Evolutionary conservation across 2,888 invertebrate species (phyloP).

Genomic region (Harmothoe impar): DNA sequence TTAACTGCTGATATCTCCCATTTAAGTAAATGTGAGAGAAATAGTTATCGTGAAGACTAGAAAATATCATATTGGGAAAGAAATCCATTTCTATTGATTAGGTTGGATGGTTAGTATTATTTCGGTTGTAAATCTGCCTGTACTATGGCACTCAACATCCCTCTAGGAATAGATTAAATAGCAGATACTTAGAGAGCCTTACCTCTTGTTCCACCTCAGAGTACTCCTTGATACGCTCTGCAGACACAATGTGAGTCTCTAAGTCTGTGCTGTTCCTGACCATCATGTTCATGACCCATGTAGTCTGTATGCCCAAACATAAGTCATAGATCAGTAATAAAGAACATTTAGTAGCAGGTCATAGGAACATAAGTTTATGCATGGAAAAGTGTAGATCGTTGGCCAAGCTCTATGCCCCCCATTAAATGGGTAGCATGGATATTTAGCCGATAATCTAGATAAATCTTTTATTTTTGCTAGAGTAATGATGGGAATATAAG

Average conservation of each 20-base stretch:
- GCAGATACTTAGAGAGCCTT: no score
- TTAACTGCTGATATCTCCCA: not conserved
- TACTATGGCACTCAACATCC: not conserved
- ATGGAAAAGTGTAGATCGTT: no score
- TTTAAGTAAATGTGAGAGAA: not conserved
- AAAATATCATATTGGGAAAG: not conserved
- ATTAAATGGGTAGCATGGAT: no score
- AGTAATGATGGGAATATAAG: no score
- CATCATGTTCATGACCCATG: constrained; percentile 45
- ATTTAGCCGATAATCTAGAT: no score
- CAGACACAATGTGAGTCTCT: constrained; percentile 58
- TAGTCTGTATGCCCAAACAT: constrained; percentile 17
- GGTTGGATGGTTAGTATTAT: not conserved
- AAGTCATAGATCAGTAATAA: no score
- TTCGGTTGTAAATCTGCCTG: not conserved
- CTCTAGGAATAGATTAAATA: no score
- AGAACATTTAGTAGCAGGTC: no score
- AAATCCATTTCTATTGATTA: no score
- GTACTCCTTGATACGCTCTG: constrained; percentile 61
- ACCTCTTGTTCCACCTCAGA: constrained; percentile 55
- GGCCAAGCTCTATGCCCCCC: no score
- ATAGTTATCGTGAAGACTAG: not conserved
- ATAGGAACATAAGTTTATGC: no score
- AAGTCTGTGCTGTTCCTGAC: constrained; percentile 41
- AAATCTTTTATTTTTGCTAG: no score